Conservation (phyloP, 1,140 invertebrate genomes). For the Lepidurus apus region DNA sequence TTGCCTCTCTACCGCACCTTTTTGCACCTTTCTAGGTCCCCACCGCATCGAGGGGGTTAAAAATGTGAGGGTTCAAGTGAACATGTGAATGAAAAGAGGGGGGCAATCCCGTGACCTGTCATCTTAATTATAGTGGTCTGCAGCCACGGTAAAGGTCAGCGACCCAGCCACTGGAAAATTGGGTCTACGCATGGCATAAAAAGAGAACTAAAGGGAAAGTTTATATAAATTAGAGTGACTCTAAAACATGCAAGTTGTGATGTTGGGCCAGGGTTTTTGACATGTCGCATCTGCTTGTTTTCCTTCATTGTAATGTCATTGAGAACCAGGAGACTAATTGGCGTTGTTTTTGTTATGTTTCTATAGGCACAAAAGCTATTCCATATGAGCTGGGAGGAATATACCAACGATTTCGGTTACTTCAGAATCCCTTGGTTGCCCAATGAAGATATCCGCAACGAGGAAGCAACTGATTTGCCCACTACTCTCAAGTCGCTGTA, state of each 20-base stretch:
- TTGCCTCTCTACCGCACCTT: background rate
- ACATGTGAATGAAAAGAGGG: background rate
- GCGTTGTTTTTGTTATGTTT: background rate
- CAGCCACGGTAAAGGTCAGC: background rate
- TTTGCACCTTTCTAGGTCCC: background rate
- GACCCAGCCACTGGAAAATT: constrained; percentile 14
- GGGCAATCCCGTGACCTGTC: constrained; percentile 5
- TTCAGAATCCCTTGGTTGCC: background rate
- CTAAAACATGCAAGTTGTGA: background rate
- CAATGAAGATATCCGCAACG: background rate
- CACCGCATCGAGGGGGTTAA: background rate
- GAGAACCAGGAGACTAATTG: background rate
- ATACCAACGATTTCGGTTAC: background rate
- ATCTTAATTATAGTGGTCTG: background rate
- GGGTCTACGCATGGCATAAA: background rate
- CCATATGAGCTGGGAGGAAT: background rate
- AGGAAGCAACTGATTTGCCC: background rate
- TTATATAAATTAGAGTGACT: too few species aligned
- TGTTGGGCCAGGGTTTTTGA: background rate
- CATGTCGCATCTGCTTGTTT: background rate
- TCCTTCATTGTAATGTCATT: background rate
- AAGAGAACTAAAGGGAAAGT: too few species aligned
- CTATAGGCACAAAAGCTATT: background rate
- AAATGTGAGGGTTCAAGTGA: background rate
- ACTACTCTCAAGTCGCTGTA: constrained; percentile 52